Evolutionary conservation across 2,888 invertebrate genomes (phyloP), one percentile per base, ranked within the genome.

Genomic region (Hypselothyrea guttata): DNA sequence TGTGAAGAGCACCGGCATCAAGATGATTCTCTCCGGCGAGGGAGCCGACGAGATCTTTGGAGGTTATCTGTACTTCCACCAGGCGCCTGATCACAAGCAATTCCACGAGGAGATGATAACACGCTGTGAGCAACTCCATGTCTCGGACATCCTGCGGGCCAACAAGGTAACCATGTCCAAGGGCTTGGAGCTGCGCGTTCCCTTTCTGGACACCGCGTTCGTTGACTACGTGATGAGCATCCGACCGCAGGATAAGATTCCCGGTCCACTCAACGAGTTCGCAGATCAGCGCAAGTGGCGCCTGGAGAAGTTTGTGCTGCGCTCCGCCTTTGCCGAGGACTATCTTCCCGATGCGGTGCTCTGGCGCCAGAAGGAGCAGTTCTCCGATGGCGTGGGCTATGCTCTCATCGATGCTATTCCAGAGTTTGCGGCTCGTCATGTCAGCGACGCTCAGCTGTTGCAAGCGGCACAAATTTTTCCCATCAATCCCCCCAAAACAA

Each of bases 41-140:
- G 98, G 98, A 2, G 95, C 97, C 0, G 98, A 98, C 90, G 98
- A 98, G 90, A 89, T 98, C 42, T 96, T 96, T n/a, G 97, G 97
- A 84, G 97, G 98, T 1, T 97, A 98, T 86, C 95, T 97, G 87
- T 98, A 98, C 89, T 97, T 98, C 89, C 93, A 96, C 87, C 95
- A 97, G 82, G 96, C 97, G 1, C 97, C 97, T 7, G 92, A 91
- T 55, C 90, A 93, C 5, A 88, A 91, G 31, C 93, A 92, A 7
- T 96, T 93, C 1, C 94, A 96, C 75, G 91, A 92, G 27, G 97
- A 97, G 89, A 95, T 95, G 86, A 79, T 88, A 2, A 78, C 76
- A 47, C 91, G 95, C 54, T 91, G 95, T 8, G 92, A 92, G 28
- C 94, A 95, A 76, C 94, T 96, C 74, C 95, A 95, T 88, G 89